Percentiles rank a stretch among this genome's conserved stretches.
Conservation (phyloP, 2,888 invertebrate species). For the Drosophila barbarae region DNA sequence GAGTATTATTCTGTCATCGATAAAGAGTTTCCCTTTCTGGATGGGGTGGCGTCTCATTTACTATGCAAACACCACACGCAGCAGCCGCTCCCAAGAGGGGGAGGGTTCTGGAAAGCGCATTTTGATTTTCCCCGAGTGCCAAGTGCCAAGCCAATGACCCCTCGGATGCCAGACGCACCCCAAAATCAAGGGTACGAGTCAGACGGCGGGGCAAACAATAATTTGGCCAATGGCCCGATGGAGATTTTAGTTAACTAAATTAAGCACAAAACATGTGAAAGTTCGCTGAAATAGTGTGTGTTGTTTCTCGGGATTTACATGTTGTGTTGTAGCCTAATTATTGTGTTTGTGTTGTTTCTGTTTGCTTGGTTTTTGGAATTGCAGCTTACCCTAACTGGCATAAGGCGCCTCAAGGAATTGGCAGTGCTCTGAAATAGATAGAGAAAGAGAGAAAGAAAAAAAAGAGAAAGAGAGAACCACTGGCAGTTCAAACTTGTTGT, state of each 20-base stretch:
- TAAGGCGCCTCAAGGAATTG: constrained; percentile 74
- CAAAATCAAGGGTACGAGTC: constrained; percentile 66
- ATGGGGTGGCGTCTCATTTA: constrained; percentile 25
- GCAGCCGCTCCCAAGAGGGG: constrained; percentile 17
- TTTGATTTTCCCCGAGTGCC: constrained; percentile 48
- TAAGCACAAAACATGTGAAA: constrained; percentile 35
- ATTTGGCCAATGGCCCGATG: constrained; percentile 56
- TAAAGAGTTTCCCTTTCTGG: constrained; percentile 29
- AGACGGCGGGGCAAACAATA: constrained; percentile 71
- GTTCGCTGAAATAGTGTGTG: constrained; percentile 14
- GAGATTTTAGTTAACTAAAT: constrained; percentile 56
- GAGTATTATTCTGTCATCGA: constrained; percentile 47
- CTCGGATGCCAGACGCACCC: constrained; percentile 36
- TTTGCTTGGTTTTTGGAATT: constrained; percentile 44
- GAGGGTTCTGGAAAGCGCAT: constrained; percentile 18
- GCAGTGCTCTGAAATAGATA: constrained; percentile 75
- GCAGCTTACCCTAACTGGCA: constrained; percentile 78
- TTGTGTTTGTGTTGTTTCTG: constrained; percentile 42
- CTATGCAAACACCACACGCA: constrained; percentile 38
- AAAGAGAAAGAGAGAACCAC: constrained; percentile 57
- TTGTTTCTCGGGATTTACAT: constrained; percentile 27
- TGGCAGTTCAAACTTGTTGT: constrained; percentile 62
- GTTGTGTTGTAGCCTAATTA: constrained; percentile 14
- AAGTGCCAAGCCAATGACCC: constrained; percentile 57
- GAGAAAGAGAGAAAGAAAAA: constrained; percentile 57